A percentile compares a stretch with the other conserved stretches of the same genome.
phyloP scores from a whole-genome alignment of 1,140 invertebrate genomes.

The Drosophila truncata region DNA sequence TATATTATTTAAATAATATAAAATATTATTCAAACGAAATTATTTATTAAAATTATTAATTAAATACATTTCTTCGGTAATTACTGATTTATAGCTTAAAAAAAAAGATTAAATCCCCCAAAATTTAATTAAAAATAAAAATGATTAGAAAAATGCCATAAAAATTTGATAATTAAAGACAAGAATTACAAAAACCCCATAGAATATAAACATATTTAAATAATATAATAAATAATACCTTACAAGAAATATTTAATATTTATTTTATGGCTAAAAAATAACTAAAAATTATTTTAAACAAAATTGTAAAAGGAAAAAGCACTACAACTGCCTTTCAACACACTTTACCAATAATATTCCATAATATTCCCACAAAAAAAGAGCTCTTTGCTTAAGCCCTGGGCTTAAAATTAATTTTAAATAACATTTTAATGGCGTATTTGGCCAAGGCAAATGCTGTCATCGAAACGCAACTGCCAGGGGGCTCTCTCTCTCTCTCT shows the following conservation, averaged over 20 bases:
- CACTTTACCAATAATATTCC: background rate
- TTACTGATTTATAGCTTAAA: too few species aligned
- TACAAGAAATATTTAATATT: too few species aligned
- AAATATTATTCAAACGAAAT: too few species aligned
- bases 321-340: background rate
- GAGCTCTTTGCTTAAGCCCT: background rate
- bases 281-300: too few species aligned
- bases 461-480: background rate
- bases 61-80: too few species aligned
- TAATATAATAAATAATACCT: too few species aligned
- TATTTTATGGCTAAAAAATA: background rate
- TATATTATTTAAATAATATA: too few species aligned
- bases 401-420: slow-evolving; percentile 1
- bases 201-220: background rate
- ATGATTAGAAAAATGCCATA: background rate
- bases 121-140: too few species aligned
- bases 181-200: background rate
- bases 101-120: too few species aligned
- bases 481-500: too few species aligned
- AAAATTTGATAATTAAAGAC: background rate
- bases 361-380: background rate
- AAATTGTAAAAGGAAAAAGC: too few species aligned
- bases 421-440: slow-evolving; percentile 2
- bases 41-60: too few species aligned
- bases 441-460: slow-evolving; percentile 8